Evolutionary conservation across 1,140 invertebrate species (phyloP).

Genomic region (Sitobion miscanthi): DNA sequence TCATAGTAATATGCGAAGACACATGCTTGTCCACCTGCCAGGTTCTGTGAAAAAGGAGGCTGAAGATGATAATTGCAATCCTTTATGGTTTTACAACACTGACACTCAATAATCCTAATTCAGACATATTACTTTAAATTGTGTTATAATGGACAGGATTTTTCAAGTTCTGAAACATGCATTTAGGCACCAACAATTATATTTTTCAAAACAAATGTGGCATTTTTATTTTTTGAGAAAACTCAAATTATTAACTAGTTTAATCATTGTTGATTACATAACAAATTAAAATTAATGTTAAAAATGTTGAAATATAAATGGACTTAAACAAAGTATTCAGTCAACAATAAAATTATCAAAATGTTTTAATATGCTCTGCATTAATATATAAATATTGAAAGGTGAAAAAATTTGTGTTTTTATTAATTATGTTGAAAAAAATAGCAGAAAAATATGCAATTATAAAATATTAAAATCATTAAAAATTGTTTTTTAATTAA

Average conservation of each 20-base stretch:
- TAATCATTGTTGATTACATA: neutral
- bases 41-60: conserved; percentile 34
- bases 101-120: neutral
- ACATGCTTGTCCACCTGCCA: conserved; percentile 60
- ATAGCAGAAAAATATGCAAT: neutral
- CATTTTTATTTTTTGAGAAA: neutral
- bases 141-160: neutral
- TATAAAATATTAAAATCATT: neutral
- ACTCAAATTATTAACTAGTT: neutral
- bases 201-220: neutral
- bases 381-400: neutral
- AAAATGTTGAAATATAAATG: neutral
- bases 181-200: neutral
- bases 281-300: neutral
- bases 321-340: neutral
- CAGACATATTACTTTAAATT: neutral
- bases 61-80: conserved; percentile 33
- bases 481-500: neutral
- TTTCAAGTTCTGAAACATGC: neutral
- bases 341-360: neutral
- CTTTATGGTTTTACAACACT: conserved; percentile 35
- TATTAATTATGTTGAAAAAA: neutral
- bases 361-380: neutral
- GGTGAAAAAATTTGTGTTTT: neutral
- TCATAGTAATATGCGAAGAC: conserved; percentile 64